Percentiles rank a stretch among this genome's conserved stretches.
Conservation (phyloP, 2,888 invertebrate genomes). For the Metallyticus violacea region DNA sequence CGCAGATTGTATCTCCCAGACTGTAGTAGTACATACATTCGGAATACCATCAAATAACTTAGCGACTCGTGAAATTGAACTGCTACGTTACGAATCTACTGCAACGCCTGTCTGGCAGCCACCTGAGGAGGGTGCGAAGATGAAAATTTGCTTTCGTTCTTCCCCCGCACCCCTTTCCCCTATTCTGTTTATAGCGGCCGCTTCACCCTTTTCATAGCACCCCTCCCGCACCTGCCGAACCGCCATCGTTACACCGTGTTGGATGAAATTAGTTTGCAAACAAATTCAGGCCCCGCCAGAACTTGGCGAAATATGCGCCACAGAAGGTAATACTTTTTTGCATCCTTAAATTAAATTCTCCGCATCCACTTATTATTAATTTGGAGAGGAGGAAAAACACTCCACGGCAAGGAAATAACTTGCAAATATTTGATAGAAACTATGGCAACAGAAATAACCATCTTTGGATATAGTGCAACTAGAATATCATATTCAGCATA, state of each 20-base stretch:
- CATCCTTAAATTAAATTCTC: background rate
- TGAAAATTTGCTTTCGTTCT: conserved; percentile 1
- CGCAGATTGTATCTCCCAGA: too few relatives aligned
- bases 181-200: conserved; percentile 8
- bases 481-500: too few relatives aligned
- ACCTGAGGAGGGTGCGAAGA: conserved; percentile 3
- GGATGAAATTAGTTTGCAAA: background rate
- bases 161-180: background rate
- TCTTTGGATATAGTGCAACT: too few relatives aligned
- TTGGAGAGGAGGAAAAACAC: background rate
- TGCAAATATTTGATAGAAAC: background rate
- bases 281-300: background rate
- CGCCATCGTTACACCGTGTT: background rate
- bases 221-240: background rate
- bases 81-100: conserved; percentile 22
- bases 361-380: background rate
- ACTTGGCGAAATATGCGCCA: background rate
- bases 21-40: background rate
- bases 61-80: conserved; percentile 27
- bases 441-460: too few relatives aligned
- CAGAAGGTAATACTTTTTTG: background rate
- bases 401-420: background rate
- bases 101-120: background rate
- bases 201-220: background rate
- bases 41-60: conserved; percentile 25